A percentile compares a stretch with the other conserved stretches of the same genome.
phyloP scores from a whole-genome alignment of 2,113 vertebrate species.

The Pterocles burchelli region DNA sequence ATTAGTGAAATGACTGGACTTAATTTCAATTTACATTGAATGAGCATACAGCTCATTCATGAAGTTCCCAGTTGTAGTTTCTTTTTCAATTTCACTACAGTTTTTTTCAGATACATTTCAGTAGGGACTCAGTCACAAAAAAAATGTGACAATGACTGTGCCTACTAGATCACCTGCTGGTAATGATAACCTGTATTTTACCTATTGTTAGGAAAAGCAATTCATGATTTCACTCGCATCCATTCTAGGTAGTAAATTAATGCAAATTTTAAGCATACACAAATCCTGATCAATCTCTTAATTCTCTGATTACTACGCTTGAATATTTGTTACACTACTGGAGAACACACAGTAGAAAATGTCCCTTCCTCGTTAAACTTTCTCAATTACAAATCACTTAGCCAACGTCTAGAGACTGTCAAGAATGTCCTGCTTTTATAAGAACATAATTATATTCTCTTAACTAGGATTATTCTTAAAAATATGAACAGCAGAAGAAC shows the following conservation, averaged over 20 bases:
- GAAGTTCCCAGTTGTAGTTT: background rate
- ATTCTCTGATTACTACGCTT: background rate
- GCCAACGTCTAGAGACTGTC: background rate
- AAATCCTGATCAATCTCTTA: background rate
- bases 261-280: background rate
- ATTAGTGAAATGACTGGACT: background rate
- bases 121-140: background rate
- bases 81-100: background rate
- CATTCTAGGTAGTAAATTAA: background rate
- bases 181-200: background rate
- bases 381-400: background rate
- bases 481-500: background rate
- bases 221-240: background rate
- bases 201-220: background rate
- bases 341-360: background rate
- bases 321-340: background rate
- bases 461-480: background rate
- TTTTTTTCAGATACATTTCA: background rate
- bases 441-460: background rate
- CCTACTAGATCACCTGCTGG: background rate
- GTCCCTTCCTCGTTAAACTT: background rate
- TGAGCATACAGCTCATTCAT: background rate
- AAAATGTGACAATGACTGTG: background rate
- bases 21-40: background rate
- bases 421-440: background rate